Evolutionary conservation across 2,113 vertebrate species (phyloP), one percentile per base, ranked within the genome.

Genomic region (Oreochromis tanganicae): DNA sequence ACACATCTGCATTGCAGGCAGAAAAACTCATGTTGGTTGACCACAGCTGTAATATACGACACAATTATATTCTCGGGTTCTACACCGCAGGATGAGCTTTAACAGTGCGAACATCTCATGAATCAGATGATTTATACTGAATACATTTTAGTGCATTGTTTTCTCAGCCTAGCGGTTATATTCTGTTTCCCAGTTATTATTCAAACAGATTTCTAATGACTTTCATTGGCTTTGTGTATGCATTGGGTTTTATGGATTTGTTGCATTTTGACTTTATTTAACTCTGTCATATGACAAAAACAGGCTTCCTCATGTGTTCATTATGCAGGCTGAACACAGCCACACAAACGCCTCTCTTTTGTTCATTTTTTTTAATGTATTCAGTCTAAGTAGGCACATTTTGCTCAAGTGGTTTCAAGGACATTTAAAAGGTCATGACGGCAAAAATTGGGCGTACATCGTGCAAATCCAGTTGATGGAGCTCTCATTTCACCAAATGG

Each of bases 401-500:
- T 92, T 63, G 73, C 91, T 91, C 83, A 82, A 94, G 87, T 89
- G 81, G 91, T 85, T 91, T 94, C 92, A 95, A 96, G 95, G 96
- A 92, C 94, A 88, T 93, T 94, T 88, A 73, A 92, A 94, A 93
- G 94, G 91, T 91, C 90, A 75, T n/a, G 14, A 78, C 88, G 85
- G 84, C 85, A 93, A 94, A 90, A 92, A 93, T 85, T 86, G 88
- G 91, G 82, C 85, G 89, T 94, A 81, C 82, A 94, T 95, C 87
- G 96, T 96, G 91, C 85, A 89, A 93, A 91, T 92, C 55, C 46
- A 6, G 80, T 78, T 90, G 91, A 95, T 91, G 79, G 89, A 94
- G 85, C 81, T 91, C 85, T 93, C 84, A 83, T 94, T 92, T 94
- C 81, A 88, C 71, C 79, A 89, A 89, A 91, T 75, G 82, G 68